These are phyloP conservation scores for Desmodus rotundus DNA, from an alignment of 2,113 vertebrate species.

Conservation along the genomic window DNA sequence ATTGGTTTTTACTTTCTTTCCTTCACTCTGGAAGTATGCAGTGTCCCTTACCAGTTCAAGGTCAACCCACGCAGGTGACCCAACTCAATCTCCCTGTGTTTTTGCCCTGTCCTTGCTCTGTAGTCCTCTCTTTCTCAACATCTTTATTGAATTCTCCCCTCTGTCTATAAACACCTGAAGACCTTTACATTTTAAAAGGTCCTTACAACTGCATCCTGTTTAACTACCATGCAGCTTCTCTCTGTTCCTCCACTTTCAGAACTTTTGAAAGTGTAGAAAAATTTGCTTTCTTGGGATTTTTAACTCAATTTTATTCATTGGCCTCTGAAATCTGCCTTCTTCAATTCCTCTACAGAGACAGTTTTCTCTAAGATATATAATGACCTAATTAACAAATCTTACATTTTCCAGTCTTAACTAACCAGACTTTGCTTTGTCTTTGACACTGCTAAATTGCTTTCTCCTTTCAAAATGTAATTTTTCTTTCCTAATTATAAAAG, in stretches of 20 bases:
- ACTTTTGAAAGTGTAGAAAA: conserved; percentile 15
- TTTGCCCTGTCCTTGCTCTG: neutral
- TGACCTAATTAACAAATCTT: neutral
- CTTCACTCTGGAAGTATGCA: neutral
- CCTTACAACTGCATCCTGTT: neutral
- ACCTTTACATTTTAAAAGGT: conserved; percentile 16
- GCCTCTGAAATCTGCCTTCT: neutral
- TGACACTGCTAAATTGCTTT: neutral
- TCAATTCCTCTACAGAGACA: neutral
- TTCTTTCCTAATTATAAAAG: neutral
- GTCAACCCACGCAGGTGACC: neutral
- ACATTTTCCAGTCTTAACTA: neutral
- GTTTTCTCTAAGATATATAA: neutral
- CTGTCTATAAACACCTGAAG: conserved; percentile 1
- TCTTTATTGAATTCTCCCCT: conserved; percentile 2
- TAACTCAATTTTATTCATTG: neutral
- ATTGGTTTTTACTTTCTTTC: conserved; percentile 50
- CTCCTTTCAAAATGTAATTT: neutral
- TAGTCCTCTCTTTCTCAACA: neutral
- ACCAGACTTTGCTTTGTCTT: neutral
- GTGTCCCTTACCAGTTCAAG: conserved; percentile 10
- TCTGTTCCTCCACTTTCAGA: neutral
- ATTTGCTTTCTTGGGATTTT: neutral
- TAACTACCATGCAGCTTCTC: neutral
- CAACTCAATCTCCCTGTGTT: neutral